Evolutionary conservation across 2,113 vertebrate genomes (phyloP).

Genomic region (Macroglossus sobrinus): DNA sequence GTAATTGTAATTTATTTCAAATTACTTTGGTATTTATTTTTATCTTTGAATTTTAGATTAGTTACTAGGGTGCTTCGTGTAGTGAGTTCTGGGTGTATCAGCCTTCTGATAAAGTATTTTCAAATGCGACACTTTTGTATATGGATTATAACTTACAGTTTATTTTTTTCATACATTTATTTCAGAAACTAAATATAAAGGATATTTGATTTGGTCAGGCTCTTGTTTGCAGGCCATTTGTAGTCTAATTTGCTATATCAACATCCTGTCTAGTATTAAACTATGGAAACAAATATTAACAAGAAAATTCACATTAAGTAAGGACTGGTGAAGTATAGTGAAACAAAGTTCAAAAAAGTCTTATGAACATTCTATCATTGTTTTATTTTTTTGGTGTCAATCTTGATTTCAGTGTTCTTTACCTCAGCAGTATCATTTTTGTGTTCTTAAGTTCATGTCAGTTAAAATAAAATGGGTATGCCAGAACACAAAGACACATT

Average conservation of each 20-base stretch:
- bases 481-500: neutral
- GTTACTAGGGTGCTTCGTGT: neutral
- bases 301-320: neutral
- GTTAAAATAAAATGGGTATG: neutral
- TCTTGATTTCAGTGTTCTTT: neutral
- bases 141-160: neutral
- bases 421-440: neutral
- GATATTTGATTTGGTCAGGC: neutral
- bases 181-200: neutral
- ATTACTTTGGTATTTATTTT: neutral
- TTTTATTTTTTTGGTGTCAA: neutral
- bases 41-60: neutral
- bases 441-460: neutral
- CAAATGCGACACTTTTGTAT: neutral
- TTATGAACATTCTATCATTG: neutral
- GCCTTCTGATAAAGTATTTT: neutral
- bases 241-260: neutral
- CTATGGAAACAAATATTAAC: neutral
- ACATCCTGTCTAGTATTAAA: neutral
- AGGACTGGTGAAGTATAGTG: neutral
- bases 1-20: neutral
- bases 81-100: neutral
- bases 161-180: neutral
- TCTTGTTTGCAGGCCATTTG: neutral
- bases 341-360: neutral